Percentiles rank a stretch among this genome's conserved stretches.
Evolutionary conservation across 2,113 vertebrate species (phyloP).

Genomic region (Pteronura brasiliensis): DNA sequence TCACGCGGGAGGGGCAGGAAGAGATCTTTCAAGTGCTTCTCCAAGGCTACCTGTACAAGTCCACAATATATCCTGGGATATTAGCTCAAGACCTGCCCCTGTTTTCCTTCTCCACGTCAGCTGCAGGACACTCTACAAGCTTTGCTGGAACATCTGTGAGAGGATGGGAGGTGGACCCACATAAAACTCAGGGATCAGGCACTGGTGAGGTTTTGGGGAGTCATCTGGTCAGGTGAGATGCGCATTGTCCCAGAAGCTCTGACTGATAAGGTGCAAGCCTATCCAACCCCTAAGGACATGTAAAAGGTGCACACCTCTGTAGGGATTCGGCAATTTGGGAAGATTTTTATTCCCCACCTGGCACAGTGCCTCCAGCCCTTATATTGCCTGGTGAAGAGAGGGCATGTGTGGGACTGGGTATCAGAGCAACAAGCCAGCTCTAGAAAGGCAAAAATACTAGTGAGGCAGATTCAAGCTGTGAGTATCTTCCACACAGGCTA

Average conservation of each 20-base stretch:
- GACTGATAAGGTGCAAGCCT: neutral
- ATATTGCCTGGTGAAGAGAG: neutral
- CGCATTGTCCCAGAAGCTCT: neutral
- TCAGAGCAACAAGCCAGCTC: neutral
- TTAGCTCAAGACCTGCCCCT: no score
- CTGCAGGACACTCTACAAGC: neutral
- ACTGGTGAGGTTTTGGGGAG: neutral
- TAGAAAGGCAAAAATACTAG: neutral
- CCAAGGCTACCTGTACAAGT: neutral
- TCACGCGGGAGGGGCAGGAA: neutral
- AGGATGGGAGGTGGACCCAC: neutral
- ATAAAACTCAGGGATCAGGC: neutral
- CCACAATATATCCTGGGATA: neutral
- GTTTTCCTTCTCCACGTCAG: neutral
- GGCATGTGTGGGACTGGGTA: neutral
- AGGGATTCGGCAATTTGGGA: neutral
- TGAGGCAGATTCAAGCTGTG: neutral
- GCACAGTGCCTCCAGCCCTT: neutral
- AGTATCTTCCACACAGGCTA: neutral
- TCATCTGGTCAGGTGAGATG: neutral
- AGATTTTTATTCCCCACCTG: neutral
- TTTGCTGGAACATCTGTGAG: neutral
- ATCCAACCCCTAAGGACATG: neutral
- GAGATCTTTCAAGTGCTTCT: neutral
- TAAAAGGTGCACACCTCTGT: neutral